Percentiles rank a stretch among this genome's conserved stretches.
Evolutionary conservation across 2,888 invertebrate genomes (phyloP).

Genomic region (Drosophila birchii): DNA sequence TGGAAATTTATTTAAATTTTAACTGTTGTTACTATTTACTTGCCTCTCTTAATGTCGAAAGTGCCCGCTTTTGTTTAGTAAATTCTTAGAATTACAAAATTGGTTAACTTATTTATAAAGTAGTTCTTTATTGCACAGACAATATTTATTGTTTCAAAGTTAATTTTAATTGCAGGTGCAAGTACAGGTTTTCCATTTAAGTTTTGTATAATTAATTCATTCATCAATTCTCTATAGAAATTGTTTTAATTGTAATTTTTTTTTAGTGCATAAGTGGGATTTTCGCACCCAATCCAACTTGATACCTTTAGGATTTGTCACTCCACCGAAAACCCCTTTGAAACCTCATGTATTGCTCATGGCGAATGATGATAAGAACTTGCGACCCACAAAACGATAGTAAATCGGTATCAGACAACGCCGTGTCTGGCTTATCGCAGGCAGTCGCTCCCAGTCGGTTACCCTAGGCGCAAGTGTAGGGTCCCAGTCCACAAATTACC

Average conservation of each 20-base stretch:
- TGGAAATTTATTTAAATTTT: not conserved
- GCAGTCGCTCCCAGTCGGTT: constrained; percentile 28
- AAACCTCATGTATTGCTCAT: constrained; percentile 26
- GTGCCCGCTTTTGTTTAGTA: not conserved
- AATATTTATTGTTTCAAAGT: not conserved
- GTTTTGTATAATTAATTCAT: constrained; percentile 7
- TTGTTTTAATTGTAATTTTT: constrained; percentile 14
- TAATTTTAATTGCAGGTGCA: not conserved
- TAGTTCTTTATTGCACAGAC: not conserved
- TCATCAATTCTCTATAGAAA: not conserved
- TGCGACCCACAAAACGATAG: constrained; percentile 31
- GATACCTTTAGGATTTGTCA: constrained; percentile 13
- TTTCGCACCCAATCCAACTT: constrained; percentile 8
- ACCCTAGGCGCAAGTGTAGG: constrained; percentile 35
- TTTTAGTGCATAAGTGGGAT: constrained; percentile 1
- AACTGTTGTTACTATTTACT: not conserved
- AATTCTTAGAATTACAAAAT: not conserved
- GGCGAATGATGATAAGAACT: constrained; percentile 54
- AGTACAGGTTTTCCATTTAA: not conserved
- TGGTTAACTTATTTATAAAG: not conserved
- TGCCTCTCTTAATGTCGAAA: not conserved
- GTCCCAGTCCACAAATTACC: constrained; percentile 1
- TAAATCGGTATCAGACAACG: constrained; percentile 40
- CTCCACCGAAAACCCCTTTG: not conserved
- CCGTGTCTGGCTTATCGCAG: constrained; percentile 21